Percentiles rank a stretch among this genome's conserved stretches.
phyloP scores from a whole-genome alignment of 2,797 vertebrate species.

The Mus minutoides region DNA sequence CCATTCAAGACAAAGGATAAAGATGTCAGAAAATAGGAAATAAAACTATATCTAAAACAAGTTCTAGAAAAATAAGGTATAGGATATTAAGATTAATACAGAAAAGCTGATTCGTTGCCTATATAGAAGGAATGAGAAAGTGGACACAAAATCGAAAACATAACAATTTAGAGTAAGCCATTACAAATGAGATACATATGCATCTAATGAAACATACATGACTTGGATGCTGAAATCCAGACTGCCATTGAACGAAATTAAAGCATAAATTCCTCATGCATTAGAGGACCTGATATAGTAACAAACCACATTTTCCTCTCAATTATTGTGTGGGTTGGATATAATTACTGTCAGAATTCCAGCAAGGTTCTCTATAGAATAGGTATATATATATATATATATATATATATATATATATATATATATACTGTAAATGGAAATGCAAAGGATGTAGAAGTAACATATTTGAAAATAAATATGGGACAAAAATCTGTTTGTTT shows the following conservation, averaged over 20 bases:
- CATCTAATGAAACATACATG: neutral
- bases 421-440: neutral
- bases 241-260: neutral
- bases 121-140: neutral
- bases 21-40: neutral
- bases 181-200: neutral
- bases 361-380: neutral
- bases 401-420: too few relatives aligned
- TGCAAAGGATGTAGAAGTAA: neutral
- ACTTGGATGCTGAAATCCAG: neutral
- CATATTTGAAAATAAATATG: slow-evolving; percentile 18
- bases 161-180: neutral
- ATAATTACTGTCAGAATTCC: neutral
- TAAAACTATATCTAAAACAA: neutral
- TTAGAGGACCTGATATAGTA: neutral
- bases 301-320: neutral
- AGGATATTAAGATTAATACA: neutral
- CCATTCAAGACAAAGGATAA: neutral
- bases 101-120: neutral
- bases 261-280: neutral
- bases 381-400: neutral
- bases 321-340: neutral
- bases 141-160: neutral
- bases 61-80: neutral
- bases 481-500: neutral